Conservation (phyloP, 2,888 invertebrate species). For the Hirtodrosophila histrioides region DNA sequence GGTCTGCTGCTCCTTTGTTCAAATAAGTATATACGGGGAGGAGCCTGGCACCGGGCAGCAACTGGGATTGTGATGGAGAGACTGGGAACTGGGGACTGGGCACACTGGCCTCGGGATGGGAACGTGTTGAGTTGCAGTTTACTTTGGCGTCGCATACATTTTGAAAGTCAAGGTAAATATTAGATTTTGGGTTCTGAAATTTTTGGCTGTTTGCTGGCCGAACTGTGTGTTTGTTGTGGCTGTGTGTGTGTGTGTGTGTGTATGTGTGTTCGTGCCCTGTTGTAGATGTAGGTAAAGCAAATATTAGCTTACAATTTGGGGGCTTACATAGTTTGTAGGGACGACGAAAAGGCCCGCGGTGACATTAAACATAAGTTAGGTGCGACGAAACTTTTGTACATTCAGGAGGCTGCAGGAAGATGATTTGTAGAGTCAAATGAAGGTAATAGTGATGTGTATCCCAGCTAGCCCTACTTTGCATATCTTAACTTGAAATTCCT, state of each 20-base stretch:
- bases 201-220: conserved; percentile 62
- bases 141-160: conserved; percentile 67
- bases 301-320: conserved; percentile 77
- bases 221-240: conserved; percentile 4
- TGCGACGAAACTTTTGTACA: conserved; percentile 18
- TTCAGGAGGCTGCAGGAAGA: neutral
- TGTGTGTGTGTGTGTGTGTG: conserved; percentile 17
- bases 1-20: conserved; percentile 68
- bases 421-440: neutral
- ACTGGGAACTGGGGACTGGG: neutral
- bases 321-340: conserved; percentile 63
- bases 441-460: no score
- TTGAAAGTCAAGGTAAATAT: conserved; percentile 78
- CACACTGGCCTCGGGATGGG: conserved; percentile 7
- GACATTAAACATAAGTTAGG: conserved; percentile 63
- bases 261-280: conserved; percentile 17
- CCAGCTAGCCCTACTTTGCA: no score
- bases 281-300: conserved; percentile 70
- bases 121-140: conserved; percentile 69
- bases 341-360: conserved; percentile 67
- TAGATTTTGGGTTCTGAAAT: conserved; percentile 74
- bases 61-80: neutral
- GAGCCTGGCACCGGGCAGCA: neutral
- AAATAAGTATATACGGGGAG: conserved; percentile 33
- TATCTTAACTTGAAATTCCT: no score